Evolutionary conservation across 2,888 invertebrate genomes (phyloP).

Genomic region (Icerya purchasi): DNA sequence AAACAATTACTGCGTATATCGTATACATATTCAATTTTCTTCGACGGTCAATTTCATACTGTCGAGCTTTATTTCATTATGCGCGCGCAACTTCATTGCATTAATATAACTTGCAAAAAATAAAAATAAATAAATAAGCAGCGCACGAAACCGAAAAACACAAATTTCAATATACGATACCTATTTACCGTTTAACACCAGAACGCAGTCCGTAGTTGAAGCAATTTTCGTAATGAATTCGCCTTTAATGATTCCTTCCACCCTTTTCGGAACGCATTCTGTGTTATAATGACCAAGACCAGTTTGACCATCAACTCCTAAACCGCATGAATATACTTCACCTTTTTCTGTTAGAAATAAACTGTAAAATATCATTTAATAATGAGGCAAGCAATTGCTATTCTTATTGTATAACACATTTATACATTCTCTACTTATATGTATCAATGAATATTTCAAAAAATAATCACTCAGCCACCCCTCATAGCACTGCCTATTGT

Average conservation of each 20-base stretch:
- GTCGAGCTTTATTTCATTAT: no score
- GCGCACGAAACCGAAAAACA: neutral
- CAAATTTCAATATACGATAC: neutral
- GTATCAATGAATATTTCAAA: no score
- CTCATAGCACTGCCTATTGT: no score
- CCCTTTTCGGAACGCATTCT: constrained; percentile 33
- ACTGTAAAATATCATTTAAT: constrained; percentile 33
- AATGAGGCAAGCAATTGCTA: constrained; percentile 1
- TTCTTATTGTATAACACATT: no score
- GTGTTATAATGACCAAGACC: constrained; percentile 45
- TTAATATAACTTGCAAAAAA: neutral
- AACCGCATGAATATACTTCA: constrained; percentile 68
- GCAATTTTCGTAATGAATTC: constrained; percentile 64
- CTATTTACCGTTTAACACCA: constrained; percentile 58
- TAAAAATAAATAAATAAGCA: neutral
- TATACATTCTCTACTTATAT: no score
- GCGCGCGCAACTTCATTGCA: no score
- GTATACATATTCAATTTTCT: no score
- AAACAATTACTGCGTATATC: no score
- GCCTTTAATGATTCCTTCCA: constrained; percentile 59
- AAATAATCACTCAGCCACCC: no score
- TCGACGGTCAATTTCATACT: no score
- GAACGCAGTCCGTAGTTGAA: constrained; percentile 60
- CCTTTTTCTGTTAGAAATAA: constrained; percentile 59
- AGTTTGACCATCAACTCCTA: constrained; percentile 90